Conservation (phyloP, 1,140 invertebrate genomes). For the Drosophila tropicalis region DNA sequence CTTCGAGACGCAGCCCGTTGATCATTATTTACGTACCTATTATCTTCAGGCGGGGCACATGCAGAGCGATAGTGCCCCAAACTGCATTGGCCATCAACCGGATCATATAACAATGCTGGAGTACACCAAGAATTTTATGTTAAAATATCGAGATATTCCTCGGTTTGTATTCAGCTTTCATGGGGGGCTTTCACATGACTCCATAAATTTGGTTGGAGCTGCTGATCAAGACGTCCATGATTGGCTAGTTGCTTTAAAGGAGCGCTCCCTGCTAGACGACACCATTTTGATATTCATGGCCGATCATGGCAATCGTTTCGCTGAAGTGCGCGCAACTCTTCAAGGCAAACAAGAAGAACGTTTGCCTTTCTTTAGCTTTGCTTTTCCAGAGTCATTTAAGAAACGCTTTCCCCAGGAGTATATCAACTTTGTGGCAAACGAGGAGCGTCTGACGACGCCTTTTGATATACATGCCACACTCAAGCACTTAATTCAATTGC, state of each 20-base stretch:
- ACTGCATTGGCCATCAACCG: conserved; percentile 91
- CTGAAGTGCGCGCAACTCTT: conserved; percentile 91
- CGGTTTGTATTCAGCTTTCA: conserved; percentile 95
- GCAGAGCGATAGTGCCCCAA: conserved; percentile 85
- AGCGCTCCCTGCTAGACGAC: conserved; percentile 88
- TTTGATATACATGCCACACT: conserved; percentile 92
- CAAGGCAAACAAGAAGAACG: conserved; percentile 96
- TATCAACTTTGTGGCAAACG: conserved; percentile 88
- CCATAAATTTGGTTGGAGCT: conserved; percentile 90
- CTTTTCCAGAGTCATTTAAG: conserved; percentile 89
- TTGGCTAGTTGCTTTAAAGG: conserved; percentile 86
- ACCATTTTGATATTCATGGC: conserved; percentile 93
- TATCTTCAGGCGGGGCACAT: conserved; percentile 85
- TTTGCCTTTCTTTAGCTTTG: conserved; percentile 92
- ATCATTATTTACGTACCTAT: conserved; percentile 95
- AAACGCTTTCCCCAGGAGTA: conserved; percentile 86
- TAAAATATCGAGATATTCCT: conserved; percentile 85
- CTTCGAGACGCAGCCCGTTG: conserved; percentile 92
- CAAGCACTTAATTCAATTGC: conserved; percentile 85
- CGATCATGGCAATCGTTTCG: conserved; percentile 94
- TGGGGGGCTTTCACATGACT: conserved; percentile 94
- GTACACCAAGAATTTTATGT: conserved; percentile 86
- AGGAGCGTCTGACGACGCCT: conserved; percentile 89
- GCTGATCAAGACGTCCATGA: conserved; percentile 89
- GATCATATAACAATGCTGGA: conserved; percentile 89